phyloP scores from a whole-genome alignment of 1,140 invertebrate species.

The Pinna nobilis region DNA sequence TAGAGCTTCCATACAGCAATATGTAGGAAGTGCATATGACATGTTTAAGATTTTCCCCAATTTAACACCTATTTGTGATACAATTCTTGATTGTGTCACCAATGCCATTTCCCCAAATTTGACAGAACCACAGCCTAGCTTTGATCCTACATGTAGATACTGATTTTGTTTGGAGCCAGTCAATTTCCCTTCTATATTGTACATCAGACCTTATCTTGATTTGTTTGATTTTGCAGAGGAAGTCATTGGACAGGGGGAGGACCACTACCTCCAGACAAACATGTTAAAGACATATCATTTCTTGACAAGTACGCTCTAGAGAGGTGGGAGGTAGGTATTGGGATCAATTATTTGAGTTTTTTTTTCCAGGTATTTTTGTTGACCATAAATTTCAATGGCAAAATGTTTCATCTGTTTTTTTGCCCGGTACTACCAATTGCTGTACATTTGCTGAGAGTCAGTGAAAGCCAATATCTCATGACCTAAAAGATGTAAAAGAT shows the following conservation, averaged over 20 bases:
- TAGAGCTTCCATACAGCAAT: too few relatives aligned
- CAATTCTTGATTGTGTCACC: too few relatives aligned
- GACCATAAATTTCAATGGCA: neutral
- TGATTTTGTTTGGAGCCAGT: neutral
- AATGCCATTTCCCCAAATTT: too few relatives aligned
- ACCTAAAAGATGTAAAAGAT: too few relatives aligned
- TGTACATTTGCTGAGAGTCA: too few relatives aligned
- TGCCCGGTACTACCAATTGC: too few relatives aligned
- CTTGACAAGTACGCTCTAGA: constrained; percentile 95
- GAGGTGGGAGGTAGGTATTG: constrained; percentile 85
- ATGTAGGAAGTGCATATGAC: too few relatives aligned
- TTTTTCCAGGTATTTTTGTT: neutral
- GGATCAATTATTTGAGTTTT: neutral
- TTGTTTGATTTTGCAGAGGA: constrained; percentile 78
- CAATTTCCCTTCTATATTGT: neutral
- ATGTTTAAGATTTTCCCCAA: too few relatives aligned
- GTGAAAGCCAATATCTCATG: too few relatives aligned
- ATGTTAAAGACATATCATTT: constrained; percentile 90
- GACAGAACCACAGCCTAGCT: neutral
- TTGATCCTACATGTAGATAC: neutral
- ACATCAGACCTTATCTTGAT: neutral
- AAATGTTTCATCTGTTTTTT: too few relatives aligned
- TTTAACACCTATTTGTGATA: too few relatives aligned
- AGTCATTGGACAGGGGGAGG: constrained; percentile 89
- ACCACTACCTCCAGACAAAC: constrained; percentile 89